Conservation (phyloP, 35 echinoderm and acorn worm species). For the Strongylocentrotus purpuratus region DNA sequence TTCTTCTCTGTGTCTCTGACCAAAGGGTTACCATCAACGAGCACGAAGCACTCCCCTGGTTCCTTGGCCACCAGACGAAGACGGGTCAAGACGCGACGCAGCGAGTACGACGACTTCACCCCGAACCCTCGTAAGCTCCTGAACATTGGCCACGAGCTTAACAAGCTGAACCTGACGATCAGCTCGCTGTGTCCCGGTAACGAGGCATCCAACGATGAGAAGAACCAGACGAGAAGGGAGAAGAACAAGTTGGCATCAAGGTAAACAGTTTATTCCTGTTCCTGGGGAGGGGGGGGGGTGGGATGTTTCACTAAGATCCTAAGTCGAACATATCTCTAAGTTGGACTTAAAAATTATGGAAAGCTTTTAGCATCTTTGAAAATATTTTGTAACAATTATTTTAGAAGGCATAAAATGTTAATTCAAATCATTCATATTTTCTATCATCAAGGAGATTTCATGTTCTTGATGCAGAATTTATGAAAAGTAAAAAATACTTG, state of each 20-base stretch:
- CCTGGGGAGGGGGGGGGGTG: too few relatives aligned
- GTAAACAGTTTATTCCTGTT: constrained; percentile 41
- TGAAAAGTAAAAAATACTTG: too few relatives aligned
- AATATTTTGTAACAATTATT: too few relatives aligned
- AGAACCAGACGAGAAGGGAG: constrained; percentile 84
- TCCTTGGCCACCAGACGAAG: neutral
- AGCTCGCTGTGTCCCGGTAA: constrained; percentile 76
- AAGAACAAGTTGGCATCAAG: constrained; percentile 98
- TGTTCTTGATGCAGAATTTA: too few relatives aligned
- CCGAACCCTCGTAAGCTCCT: constrained; percentile 88
- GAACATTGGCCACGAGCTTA: constrained; percentile 90
- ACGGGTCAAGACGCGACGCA: constrained; percentile 72
- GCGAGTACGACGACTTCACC: constrained; percentile 93
- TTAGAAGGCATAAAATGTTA: too few relatives aligned
- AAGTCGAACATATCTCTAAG: too few relatives aligned
- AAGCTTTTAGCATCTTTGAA: too few relatives aligned
- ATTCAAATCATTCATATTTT: too few relatives aligned
- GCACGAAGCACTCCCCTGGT: neutral
- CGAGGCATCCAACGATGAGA: constrained; percentile 61
- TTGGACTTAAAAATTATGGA: too few relatives aligned
- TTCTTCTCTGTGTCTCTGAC: too few relatives aligned
- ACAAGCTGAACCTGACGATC: constrained; percentile 92
- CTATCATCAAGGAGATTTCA: too few relatives aligned
- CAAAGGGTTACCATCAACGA: constrained; percentile 26
- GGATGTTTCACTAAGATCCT: too few relatives aligned